Conservation (phyloP, 2,888 invertebrate species). For the Uropetala carovei region DNA sequence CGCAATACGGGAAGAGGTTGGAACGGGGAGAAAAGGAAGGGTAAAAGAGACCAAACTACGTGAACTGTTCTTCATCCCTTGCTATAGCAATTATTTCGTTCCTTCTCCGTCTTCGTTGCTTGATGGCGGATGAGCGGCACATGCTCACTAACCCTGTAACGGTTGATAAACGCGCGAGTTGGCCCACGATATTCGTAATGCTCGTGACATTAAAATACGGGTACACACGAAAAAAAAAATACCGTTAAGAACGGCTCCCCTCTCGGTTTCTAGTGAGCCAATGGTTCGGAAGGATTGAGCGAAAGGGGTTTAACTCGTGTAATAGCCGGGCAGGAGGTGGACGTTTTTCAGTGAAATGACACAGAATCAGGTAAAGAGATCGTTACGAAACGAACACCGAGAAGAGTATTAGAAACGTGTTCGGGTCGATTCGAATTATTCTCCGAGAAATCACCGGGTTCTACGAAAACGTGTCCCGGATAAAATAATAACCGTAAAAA, state of each 20-base stretch:
- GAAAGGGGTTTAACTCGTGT: neutral
- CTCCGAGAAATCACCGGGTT: no score
- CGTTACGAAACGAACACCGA: no score
- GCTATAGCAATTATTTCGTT: neutral
- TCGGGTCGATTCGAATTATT: no score
- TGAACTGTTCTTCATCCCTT: neutral
- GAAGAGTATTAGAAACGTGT: no score
- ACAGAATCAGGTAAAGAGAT: no score
- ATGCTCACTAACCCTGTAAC: neutral
- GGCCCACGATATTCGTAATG: conserved; percentile 12
- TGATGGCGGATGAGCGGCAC: neutral
- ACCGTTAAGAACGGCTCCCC: neutral
- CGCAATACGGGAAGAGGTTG: neutral
- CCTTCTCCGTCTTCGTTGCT: neutral
- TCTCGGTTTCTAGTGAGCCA: neutral
- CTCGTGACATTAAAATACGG: neutral
- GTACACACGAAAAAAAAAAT: neutral
- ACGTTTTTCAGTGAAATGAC: neutral
- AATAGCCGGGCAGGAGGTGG: neutral
- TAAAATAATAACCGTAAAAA: no score
- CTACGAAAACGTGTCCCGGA: no score
- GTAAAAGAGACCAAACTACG: neutral
- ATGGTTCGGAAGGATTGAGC: neutral
- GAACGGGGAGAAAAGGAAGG: neutral
- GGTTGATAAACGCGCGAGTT: neutral